Evolutionary conservation across 2,797 vertebrate genomes (phyloP).

Genomic region (Ibycter americanus): DNA sequence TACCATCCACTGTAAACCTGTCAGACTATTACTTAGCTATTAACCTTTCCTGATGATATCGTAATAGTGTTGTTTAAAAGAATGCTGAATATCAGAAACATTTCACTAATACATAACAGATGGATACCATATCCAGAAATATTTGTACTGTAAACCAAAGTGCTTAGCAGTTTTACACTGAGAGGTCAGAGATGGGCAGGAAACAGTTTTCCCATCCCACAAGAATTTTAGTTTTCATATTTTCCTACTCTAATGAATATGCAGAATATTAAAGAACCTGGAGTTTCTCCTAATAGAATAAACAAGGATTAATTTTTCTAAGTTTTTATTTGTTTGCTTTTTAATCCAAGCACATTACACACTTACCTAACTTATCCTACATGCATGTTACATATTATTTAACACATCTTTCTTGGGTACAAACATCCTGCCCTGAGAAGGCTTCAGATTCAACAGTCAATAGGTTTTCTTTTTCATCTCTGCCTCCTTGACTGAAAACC

Average conservation of each 20-base stretch:
- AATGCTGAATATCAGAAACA: slow-evolving; percentile 69
- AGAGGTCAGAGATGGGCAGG: slow-evolving; percentile 62
- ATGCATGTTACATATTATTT: not conserved
- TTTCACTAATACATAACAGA: slow-evolving; percentile 66
- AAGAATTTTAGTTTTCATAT: slow-evolving; percentile 49
- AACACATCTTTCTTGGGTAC: not conserved
- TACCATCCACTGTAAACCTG: slow-evolving; percentile 57
- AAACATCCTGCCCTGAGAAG: not conserved
- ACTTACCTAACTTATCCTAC: not conserved
- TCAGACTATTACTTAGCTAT: slow-evolving; percentile 58
- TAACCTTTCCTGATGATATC: slow-evolving; percentile 62
- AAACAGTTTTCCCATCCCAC: slow-evolving; percentile 58
- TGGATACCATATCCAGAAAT: slow-evolving; percentile 62
- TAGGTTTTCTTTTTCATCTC: not conserved
- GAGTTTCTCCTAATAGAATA: not conserved
- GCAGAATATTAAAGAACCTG: slow-evolving; percentile 36
- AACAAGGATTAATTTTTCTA: not conserved
- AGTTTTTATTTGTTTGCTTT: slow-evolving; percentile 6
- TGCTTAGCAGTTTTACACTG: slow-evolving; percentile 53
- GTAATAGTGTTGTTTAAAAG: slow-evolving; percentile 53
- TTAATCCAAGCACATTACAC: not conserved
- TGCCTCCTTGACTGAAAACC: not conserved
- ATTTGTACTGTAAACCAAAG: slow-evolving; percentile 64
- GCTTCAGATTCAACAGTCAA: not conserved
- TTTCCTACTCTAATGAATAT: slow-evolving; percentile 25